phyloP scores from a whole-genome alignment of 92 coral and sea anemone genomes.

The Diadumene lineata region DNA sequence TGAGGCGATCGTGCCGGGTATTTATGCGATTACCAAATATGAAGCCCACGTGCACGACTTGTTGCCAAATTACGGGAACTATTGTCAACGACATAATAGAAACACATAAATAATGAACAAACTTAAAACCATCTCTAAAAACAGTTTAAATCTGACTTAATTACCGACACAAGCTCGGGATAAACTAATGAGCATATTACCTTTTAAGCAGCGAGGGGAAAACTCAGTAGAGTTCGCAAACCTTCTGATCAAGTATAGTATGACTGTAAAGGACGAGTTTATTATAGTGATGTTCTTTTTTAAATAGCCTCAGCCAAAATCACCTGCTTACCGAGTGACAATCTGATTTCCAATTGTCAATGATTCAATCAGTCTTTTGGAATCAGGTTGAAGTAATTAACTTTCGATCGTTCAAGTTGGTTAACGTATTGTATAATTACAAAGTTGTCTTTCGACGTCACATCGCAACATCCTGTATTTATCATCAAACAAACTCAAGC shows the following conservation, averaged over 20 bases:
- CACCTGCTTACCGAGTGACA: slow-evolving; percentile 81
- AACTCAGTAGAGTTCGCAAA: background rate
- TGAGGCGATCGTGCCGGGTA: slow-evolving; percentile 21
- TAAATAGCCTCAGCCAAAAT: slow-evolving; percentile 46
- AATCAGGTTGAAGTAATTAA: slow-evolving; percentile 67
- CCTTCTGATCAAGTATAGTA: too few relatives aligned
- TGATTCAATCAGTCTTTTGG: slow-evolving; percentile 85
- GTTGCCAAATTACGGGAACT: slow-evolving; percentile 78
- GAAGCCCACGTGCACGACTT: slow-evolving; percentile 73
- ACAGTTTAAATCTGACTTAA: slow-evolving; percentile 89
- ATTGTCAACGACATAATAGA: slow-evolving; percentile 89
- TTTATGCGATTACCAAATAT: slow-evolving; percentile 50
- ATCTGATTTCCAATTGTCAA: slow-evolving; percentile 84
- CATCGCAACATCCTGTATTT: slow-evolving; percentile 77
- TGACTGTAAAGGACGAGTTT: too few relatives aligned
- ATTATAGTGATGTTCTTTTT: slow-evolving; percentile 65
- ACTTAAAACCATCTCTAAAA: slow-evolving; percentile 87
- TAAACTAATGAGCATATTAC: background rate
- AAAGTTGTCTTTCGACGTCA: slow-evolving; percentile 60
- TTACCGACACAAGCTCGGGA: slow-evolving; percentile 63
- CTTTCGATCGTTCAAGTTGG: slow-evolving; percentile 70
- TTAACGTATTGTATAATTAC: slow-evolving; percentile 66
- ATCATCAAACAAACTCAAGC: slow-evolving; percentile 58
- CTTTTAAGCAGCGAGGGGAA: background rate
- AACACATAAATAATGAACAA: slow-evolving; percentile 97